Evolutionary conservation across 1,140 invertebrate genomes (phyloP).

Genomic region (Onthophagus taurus): DNA sequence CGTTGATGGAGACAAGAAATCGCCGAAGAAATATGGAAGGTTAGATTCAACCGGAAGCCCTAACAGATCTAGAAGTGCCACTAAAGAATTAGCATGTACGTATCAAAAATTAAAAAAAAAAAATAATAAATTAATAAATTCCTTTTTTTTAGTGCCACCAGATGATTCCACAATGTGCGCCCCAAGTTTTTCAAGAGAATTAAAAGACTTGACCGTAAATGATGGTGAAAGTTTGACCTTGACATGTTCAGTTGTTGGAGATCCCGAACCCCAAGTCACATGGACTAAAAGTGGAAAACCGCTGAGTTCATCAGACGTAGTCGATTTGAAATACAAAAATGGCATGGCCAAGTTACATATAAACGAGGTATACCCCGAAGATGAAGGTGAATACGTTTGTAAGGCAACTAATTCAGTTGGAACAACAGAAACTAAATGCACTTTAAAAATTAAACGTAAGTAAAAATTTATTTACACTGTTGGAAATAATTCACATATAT

Average conservation of each 20-base stretch:
- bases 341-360: constrained; percentile 77
- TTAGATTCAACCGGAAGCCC: constrained; percentile 62
- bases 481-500: too few species aligned
- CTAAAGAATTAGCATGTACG: constrained; percentile 82
- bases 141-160: constrained; percentile 56
- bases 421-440: constrained; percentile 69
- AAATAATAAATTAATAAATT: constrained; percentile 10
- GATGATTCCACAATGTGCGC: constrained; percentile 74
- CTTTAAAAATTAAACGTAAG: constrained; percentile 74
- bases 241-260: constrained; percentile 70
- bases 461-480: constrained; percentile 26
- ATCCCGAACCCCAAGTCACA: constrained; percentile 82
- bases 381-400: constrained; percentile 81
- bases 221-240: constrained; percentile 76
- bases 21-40: constrained; percentile 65
- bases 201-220: constrained; percentile 59
- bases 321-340: constrained; percentile 86
- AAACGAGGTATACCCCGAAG: constrained; percentile 87
- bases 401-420: constrained; percentile 86
- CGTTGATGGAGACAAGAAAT: constrained; percentile 37
- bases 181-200: constrained; percentile 68
- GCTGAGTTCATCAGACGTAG: constrained; percentile 69
- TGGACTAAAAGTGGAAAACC: constrained; percentile 75
- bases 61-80: constrained; percentile 75
- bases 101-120: constrained; percentile 21